Base-by-base conservation (phyloP, 2,113 vertebrate species). In the Tachysurus vachellii region DNA sequence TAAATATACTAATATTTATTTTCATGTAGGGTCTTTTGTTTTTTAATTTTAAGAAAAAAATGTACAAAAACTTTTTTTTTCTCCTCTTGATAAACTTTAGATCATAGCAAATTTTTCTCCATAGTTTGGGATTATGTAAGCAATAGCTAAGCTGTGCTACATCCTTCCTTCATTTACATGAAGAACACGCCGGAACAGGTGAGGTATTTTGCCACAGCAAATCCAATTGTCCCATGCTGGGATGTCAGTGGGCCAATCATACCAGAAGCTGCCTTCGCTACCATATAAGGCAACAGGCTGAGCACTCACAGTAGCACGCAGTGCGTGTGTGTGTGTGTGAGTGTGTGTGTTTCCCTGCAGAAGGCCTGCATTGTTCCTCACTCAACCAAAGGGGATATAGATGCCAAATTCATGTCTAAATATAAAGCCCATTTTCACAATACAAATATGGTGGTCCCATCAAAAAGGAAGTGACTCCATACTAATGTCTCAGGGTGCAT, bases 261-360 rank as follows among this genome's bases (percentile, higher is more conserved):
- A 57, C 10, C 86, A 88, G 84, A 85, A 85, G 84, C 85, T 88
- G 89, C 82, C 87, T 88, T 86, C 62, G 80, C 70, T 83, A 79
- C 91, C 91, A 89, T 92, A 92, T 88, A 92, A 90, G 91, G 91
- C 80, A 86, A 91, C 62, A 85, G 88, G 47, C 57, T 16, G 76
- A 82, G 73, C 26, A 9, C 61, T 86, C 79, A 71, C 19, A 10
- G 82, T 64, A 77, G 90, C 61, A 82, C 57, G 23, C 56, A 59
- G 88, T 86, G 79, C 42, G 54, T 90, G 82, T 71, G 83, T 68
- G 86, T 86, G 87, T 88, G 83, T 87, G 82, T 84, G 82, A 71
- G 84, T 73, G 86, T 85, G 88, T 85, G 83, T 61, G 79, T 90
- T 88, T 89, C 89, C 36, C 82, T 79, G 64, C 85, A 91, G 88